Conservation (phyloP, 1,140 invertebrate genomes). For the Semibalanus balanoides region DNA sequence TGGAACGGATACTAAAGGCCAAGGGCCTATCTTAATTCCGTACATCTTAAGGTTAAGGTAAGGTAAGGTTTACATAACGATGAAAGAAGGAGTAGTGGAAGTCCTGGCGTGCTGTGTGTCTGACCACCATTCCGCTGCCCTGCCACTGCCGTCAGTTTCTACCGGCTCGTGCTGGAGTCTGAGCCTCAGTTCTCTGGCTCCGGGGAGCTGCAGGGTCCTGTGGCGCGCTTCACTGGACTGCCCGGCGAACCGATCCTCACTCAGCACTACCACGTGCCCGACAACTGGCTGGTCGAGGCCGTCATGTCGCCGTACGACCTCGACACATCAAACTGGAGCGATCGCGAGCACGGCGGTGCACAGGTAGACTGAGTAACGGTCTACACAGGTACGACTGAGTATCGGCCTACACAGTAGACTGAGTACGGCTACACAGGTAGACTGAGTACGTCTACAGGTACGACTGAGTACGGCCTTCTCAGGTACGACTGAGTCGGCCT, state of each 20-base stretch:
- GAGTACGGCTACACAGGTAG: too few species aligned
- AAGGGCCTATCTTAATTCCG: too few species aligned
- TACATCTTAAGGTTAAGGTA: too few species aligned
- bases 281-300: constrained; percentile 96
- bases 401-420: too few species aligned
- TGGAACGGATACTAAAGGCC: too few species aligned
- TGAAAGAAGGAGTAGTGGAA: too few species aligned
- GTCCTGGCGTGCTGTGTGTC: too few species aligned
- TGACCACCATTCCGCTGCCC: neutral
- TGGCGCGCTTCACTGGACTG: constrained; percentile 71
- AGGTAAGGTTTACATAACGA: too few species aligned
- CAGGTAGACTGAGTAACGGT: constrained; percentile 20
- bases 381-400: constrained; percentile 22
- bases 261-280: constrained; percentile 85
- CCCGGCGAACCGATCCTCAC: constrained; percentile 88
- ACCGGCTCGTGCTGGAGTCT: constrained; percentile 84
- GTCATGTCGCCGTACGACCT: constrained; percentile 89
- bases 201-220: constrained; percentile 51
- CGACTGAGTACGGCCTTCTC: too few species aligned
- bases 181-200: constrained; percentile 60
- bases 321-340: constrained; percentile 84
- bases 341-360: constrained; percentile 45
- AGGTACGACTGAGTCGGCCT: too few species aligned
- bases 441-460: too few species aligned
- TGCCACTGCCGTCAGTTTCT: constrained; percentile 49